Evolutionary conservation across 37 sponge, comb jelly and placozoan genomes (phyloP), one percentile per base, ranked within the genome.

Genomic region (Dysidea cf. avara): DNA sequence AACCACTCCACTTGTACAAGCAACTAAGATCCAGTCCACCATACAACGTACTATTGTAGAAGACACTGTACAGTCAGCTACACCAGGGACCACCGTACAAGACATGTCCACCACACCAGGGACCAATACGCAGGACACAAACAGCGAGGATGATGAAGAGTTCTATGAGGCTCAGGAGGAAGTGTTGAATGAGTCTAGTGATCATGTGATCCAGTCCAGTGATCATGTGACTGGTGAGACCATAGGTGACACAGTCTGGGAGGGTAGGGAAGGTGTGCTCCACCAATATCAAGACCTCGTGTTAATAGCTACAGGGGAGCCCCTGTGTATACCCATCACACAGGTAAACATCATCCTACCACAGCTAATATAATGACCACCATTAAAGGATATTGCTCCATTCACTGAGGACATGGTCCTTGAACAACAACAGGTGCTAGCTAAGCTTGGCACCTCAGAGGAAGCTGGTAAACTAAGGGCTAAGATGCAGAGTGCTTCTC

Each of bases 361-460:
- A 65, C 18, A n/a, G 64, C 25, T 20, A 61, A 16, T n/a, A n/a
- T n/a, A n/a, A n/a, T n/a, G n/a, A n/a, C n/a, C n/a, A n/a, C n/a
- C n/a, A n/a, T n/a, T n/a, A n/a, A n/a, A 93, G 92, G 96, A 96
- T 58, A 90, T 81, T 46, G 72, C 88, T 26, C 92, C 92, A 31
- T 69, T 96, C 72, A 96, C 97, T 12, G 97, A 96, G 78, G 97
- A 96, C 77, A 87, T 89, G 87, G 35, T 92, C 50, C 70, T 64
- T 59, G 96, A 95, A 76, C 99, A 95, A 75, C 63, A 79, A 70
- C 60, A 38, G 11, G 71, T 90, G 58, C 74, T 99, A 75, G 68
- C 90, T 18, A 56, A 32, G 29, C 76, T 99, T 35, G 99, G 99
- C 20, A 90, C 96, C 35, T 79, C 94, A 20, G 78, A 92, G 66